Conservation (phyloP, 2,113 vertebrate genomes). For the Podocnemis expansa region DNA sequence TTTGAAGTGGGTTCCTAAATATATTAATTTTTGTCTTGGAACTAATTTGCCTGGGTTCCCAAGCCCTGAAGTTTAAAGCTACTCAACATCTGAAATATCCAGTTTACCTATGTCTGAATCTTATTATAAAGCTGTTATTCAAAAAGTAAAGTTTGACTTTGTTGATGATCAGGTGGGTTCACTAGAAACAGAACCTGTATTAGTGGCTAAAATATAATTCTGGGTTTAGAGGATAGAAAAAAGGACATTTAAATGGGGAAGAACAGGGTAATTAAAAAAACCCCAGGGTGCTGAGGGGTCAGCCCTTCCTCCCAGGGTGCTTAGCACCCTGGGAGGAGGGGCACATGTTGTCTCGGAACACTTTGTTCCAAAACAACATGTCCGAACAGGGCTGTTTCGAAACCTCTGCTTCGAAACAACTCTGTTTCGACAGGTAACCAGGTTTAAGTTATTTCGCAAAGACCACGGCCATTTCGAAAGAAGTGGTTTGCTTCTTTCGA, state of each 20-base stretch:
- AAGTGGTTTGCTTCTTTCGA: no score
- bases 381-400: no score
- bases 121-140: neutral
- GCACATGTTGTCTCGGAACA: no score
- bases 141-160: neutral
- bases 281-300: no score
- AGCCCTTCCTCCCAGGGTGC: no score
- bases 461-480: no score
- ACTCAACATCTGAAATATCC: neutral
- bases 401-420: no score
- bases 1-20: conserved; percentile 13
- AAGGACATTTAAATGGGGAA: neutral
- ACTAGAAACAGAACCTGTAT: neutral
- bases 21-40: conserved; percentile 5
- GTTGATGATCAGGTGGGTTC: neutral
- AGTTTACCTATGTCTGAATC: neutral
- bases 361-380: no score
- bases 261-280: neutral
- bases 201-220: neutral
- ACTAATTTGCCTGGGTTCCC: neutral
- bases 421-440: no score
- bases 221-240: neutral
- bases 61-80: neutral
- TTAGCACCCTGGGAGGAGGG: no score
- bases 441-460: no score